A percentile compares a stretch with the other conserved stretches of the same genome.
Conservation (phyloP, 2,797 vertebrate genomes). For the Gymnothorax javanicus region DNA sequence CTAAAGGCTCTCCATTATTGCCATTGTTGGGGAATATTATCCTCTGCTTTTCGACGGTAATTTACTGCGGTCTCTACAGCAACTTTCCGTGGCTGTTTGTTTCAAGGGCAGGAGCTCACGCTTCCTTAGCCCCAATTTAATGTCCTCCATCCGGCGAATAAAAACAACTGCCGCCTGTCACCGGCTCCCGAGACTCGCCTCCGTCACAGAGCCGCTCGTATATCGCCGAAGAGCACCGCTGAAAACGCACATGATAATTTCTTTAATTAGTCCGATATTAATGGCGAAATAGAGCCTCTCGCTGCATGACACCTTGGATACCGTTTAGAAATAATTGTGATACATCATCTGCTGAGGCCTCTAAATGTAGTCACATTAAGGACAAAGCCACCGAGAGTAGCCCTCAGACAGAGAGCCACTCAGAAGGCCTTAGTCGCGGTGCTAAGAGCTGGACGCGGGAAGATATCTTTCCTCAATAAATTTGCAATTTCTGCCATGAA, state of each 20-base stretch:
- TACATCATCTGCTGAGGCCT: slow-evolving; percentile 21
- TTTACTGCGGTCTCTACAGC: slow-evolving; percentile 67
- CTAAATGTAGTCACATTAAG: slow-evolving; percentile 26
- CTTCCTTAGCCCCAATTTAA: slow-evolving; percentile 47
- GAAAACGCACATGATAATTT: slow-evolving; percentile 27
- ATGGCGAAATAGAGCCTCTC: slow-evolving; percentile 38
- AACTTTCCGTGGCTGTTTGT: slow-evolving; percentile 56
- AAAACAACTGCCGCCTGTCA: neutral
- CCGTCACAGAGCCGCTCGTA: slow-evolving; percentile 3
- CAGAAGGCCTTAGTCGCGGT: too few relatives aligned
- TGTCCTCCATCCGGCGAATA: slow-evolving; percentile 34
- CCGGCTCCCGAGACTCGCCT: slow-evolving; percentile 22
- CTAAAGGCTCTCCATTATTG: slow-evolving; percentile 67
- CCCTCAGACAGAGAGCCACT: neutral
- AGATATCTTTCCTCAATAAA: slow-evolving; percentile 37
- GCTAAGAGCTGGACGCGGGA: neutral
- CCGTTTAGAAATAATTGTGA: slow-evolving; percentile 29
- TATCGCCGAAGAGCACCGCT: slow-evolving; percentile 12
- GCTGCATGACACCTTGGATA: slow-evolving; percentile 33
- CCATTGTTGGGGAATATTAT: slow-evolving; percentile 66
- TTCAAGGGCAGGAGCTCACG: slow-evolving; percentile 69
- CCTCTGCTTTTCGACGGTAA: slow-evolving; percentile 63
- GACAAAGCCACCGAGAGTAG: slow-evolving; percentile 9
- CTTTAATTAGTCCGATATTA: slow-evolving; percentile 38
- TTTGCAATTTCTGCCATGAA: slow-evolving; percentile 27